Conservation (phyloP, 2,113 vertebrate species). For the Muntiacus muntjak region DNA sequence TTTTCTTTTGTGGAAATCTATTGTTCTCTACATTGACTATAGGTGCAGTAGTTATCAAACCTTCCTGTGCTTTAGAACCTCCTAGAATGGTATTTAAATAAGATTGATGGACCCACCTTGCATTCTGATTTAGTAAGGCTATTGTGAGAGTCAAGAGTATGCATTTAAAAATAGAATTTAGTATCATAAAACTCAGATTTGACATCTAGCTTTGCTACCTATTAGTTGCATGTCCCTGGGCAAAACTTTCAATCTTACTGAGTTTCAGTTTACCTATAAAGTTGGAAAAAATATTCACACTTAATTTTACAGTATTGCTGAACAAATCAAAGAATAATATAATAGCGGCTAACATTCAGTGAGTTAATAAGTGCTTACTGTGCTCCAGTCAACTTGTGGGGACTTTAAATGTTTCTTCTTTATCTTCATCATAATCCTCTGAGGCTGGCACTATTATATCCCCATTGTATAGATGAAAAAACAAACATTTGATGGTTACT, state of each 20-base stretch:
- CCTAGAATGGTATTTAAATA: background rate
- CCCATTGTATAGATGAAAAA: background rate
- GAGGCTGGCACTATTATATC: background rate
- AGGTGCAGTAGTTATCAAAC: background rate
- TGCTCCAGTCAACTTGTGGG: background rate
- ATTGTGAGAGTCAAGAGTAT: background rate
- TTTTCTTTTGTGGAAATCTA: background rate
- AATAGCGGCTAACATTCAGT: background rate
- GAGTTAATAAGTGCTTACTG: background rate
- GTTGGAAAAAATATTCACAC: background rate
- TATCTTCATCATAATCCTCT: background rate
- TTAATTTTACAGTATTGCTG: background rate
- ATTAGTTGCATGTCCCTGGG: background rate
- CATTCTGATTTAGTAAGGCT: background rate
- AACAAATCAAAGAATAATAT: slow-evolving; percentile 3
- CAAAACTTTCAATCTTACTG: background rate
- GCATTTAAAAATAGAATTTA: background rate
- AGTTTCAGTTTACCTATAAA: background rate
- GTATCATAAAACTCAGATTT: background rate
- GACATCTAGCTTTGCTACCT: background rate
- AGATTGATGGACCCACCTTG: background rate
- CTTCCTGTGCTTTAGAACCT: background rate
- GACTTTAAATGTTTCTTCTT: background rate
- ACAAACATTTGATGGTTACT: background rate
- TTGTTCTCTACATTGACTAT: background rate